These are phyloP conservation scores for Hyphantria cunea DNA, from an alignment of 1,140 invertebrate species.

Conservation along the genomic window DNA sequence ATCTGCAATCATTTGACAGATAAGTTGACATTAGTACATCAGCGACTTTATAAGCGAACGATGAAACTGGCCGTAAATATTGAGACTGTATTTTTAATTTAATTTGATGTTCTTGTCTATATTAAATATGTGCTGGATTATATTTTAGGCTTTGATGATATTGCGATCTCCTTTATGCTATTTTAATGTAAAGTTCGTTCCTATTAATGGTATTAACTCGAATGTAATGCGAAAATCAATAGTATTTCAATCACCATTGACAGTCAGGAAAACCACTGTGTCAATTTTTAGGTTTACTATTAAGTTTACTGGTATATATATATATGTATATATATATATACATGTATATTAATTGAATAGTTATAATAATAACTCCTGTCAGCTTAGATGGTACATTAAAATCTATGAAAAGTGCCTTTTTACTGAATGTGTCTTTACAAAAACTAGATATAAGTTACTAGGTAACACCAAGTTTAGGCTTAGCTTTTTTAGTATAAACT, in stretches of 20 bases:
- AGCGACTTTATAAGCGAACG: too few species aligned
- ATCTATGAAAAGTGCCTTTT: constrained; percentile 26
- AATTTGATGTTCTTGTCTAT: too few species aligned
- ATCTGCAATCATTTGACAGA: too few species aligned
- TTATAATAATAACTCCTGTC: background rate
- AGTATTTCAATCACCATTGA: background rate
- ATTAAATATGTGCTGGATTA: too few species aligned
- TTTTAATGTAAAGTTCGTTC: constrained; percentile 2
- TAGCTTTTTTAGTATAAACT: constrained; percentile 20
- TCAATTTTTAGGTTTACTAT: too few species aligned
- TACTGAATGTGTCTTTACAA: constrained; percentile 21
- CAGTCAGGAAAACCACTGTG: too few species aligned
- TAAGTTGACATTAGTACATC: too few species aligned
- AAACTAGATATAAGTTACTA: constrained; percentile 9
- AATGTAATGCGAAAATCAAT: background rate
- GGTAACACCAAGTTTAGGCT: constrained; percentile 8
- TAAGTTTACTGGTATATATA: background rate
- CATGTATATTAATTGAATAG: background rate
- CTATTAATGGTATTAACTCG: constrained; percentile 1
- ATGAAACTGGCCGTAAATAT: too few species aligned
- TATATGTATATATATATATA: too few species aligned
- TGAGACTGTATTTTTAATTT: too few species aligned
- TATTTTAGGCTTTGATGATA: too few species aligned
- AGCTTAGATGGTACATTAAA: background rate
- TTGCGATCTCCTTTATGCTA: background rate